Base-by-base conservation (phyloP, 2,113 vertebrate species). In the Cephalopholis sonnerati region DNA sequence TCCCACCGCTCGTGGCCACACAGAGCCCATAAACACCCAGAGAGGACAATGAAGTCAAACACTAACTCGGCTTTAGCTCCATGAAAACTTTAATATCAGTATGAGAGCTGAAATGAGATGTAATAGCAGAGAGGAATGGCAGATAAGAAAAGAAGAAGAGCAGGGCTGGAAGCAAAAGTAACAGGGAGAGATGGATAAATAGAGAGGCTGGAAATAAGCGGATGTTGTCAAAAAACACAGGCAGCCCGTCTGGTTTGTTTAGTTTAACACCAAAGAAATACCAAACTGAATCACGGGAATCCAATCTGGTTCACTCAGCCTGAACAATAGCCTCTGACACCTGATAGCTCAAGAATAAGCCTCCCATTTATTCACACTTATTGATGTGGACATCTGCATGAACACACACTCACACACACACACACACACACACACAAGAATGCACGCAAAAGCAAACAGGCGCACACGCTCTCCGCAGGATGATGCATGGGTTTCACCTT, bases 401-500 rank as follows among this genome's bases (percentile, higher is more conserved):
- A 74, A 74, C 79, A 59, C 54, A 85, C 58, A 48, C 51, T 61
- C 65, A 72, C 74, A 78, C 58, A 66, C 77, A 83, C 70, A 74
- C 80, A 59, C 55, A 85, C 58, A 48, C 51, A 68, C 65, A 72
- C 75, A 78, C 58, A 67, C 77, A 83, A 71, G 75, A 83, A 91
- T 76, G 74, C 81, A 77, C 20, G 71, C 63, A 74, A 87, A 87
- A 84, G 55, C 77, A 91, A 91, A 90, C 80, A 88, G 58, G 18
- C 55, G 3, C 29, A 25, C 63, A 15, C 24, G 5, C 84, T 74
- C 64, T 48, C 70, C 22, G 51, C 63, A 51, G 82, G 84, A 70
- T 88, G 91, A 93, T 85, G 79, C 92, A 92, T 84, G 84, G 62
- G 29, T 76, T 92, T 90, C 79, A 86, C 90, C 88, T 88, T 84